Conservation (phyloP, 2,797 vertebrate genomes). For the Parauchenoglanis ngamensis region DNA sequence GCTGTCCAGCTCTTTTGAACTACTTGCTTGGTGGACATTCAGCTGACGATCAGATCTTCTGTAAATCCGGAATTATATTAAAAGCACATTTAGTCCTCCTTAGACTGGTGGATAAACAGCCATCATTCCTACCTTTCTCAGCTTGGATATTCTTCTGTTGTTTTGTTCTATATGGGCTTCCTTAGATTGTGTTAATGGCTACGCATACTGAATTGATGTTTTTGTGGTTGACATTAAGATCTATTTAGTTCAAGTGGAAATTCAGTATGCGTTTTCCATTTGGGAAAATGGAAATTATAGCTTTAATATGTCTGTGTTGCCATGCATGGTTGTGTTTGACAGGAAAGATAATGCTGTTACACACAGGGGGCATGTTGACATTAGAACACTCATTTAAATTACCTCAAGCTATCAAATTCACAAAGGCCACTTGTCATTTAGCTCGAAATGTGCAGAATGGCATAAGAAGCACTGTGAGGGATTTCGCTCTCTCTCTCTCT, state of each 20-base stretch:
- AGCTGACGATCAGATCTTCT: slow-evolving; percentile 10
- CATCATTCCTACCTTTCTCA: neutral
- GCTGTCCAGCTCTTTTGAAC: slow-evolving; percentile 17
- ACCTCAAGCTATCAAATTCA: slow-evolving; percentile 35
- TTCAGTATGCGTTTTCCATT: neutral
- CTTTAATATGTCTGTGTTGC: slow-evolving; percentile 12
- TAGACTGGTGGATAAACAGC: neutral
- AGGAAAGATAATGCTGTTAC: slow-evolving; percentile 29
- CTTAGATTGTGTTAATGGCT: neutral
- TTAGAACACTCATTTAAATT: slow-evolving; percentile 27
- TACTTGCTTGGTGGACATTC: slow-evolving; percentile 11
- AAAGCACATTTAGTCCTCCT: neutral
- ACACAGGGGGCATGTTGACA: slow-evolving; percentile 33
- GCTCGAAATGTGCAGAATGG: slow-evolving; percentile 3
- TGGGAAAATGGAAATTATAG: neutral
- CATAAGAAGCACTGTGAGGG: slow-evolving; percentile 4
- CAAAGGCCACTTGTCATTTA: slow-evolving; percentile 41
- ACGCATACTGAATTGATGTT: neutral
- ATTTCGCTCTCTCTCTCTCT: neutral
- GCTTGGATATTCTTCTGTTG: neutral
- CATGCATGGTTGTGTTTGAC: slow-evolving; percentile 28
- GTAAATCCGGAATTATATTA: slow-evolving; percentile 14
- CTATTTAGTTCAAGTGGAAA: neutral
- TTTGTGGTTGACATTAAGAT: neutral
- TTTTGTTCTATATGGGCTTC: neutral